phyloP scores from a whole-genome alignment of 2,888 invertebrate species.

The Scelioninae gen. 1 region DNA sequence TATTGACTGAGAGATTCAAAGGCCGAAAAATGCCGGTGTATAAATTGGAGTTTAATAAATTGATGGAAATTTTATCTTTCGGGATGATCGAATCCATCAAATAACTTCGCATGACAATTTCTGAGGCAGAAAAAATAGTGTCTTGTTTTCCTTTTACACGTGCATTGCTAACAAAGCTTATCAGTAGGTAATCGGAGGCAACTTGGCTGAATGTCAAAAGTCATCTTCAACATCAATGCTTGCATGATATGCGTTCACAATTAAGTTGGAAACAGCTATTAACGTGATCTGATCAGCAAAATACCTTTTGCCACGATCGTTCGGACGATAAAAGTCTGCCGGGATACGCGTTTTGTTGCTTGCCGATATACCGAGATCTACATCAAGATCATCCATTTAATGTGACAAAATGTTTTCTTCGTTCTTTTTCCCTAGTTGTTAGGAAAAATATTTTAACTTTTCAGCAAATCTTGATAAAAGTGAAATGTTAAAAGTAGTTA shows the following conservation, averaged over 20 bases:
- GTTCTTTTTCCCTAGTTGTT: not conserved
- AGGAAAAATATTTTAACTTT: conserved; percentile 1
- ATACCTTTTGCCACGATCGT: conserved; percentile 45
- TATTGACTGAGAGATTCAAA: conserved; percentile 9
- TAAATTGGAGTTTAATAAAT: conserved; percentile 1
- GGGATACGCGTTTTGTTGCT: conserved; percentile 37
- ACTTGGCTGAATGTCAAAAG: conserved; percentile 60
- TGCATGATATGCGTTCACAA: conserved; percentile 62
- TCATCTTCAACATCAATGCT: conserved; percentile 56
- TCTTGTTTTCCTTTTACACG: conserved; percentile 26
- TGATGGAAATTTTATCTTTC: not conserved
- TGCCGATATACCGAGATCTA: conserved; percentile 27
- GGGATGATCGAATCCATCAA: conserved; percentile 9
- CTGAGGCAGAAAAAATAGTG: not conserved
- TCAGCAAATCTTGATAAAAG: conserved; percentile 15
- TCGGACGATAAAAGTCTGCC: conserved; percentile 31
- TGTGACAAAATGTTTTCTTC: conserved; percentile 39
- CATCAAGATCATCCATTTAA: conserved; percentile 33
- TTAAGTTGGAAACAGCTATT: conserved; percentile 62
- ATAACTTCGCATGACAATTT: conserved; percentile 16
- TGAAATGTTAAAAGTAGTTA: no score
- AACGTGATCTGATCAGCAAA: conserved; percentile 55
- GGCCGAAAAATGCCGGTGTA: not conserved
- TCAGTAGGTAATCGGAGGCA: conserved; percentile 33
- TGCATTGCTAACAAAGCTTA: conserved; percentile 44